Base-by-base conservation (phyloP, 2,888 invertebrate genomes). In the Pristionchus maxplancki region DNA sequence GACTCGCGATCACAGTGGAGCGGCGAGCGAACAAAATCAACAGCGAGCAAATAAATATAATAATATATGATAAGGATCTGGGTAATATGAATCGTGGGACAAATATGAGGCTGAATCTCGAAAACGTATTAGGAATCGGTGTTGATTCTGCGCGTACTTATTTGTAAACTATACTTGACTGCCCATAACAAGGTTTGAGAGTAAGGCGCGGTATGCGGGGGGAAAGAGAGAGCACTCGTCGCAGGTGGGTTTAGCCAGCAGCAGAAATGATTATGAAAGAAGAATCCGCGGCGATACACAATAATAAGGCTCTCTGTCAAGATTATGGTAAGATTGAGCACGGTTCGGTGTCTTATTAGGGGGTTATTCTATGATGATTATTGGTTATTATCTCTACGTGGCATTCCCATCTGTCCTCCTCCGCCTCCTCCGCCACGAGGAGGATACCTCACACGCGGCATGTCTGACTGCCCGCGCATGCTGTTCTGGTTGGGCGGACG, bases 301-400 rank as follows among this genome's bases (percentile, higher is more conserved):
- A 28, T 28, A 44, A 44, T 44, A 48, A 44, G 71, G 71, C 71
- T 28, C 1, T 67, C 67, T 31, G 34, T 67, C 62, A 64, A 34
- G 67, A 67, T 64, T 62, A 85, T 40, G 67, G 85, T 58, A 74
- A 71, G 87, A 87, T 34, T 74, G 67, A 87, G 85, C 64, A 85
- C 37, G 50, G 85, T 64, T 40, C n/a, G n/a, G n/a, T n/a, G n/a
- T n/a, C 44, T 64, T 62, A 62, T 87, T 71, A 50, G 78, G 78
- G 74, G 6, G 40, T 1, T 40, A 48, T 24, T n/a, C 78, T 40
- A 28, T 9, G n/a, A n/a, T 20, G 44, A 8, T 78, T 78, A 40
- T 44, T 62, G 64, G 15, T 85, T 62, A n/a, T 71, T 48, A 34
- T 87, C 86, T n/a, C 86, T 67, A 40, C 86, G 48, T 0, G 86